Percentiles rank a stretch among this genome's conserved stretches.
These are phyloP conservation scores for Triops longicaudatus DNA, from an alignment of 1,140 invertebrate species.

Conservation along the genomic window DNA sequence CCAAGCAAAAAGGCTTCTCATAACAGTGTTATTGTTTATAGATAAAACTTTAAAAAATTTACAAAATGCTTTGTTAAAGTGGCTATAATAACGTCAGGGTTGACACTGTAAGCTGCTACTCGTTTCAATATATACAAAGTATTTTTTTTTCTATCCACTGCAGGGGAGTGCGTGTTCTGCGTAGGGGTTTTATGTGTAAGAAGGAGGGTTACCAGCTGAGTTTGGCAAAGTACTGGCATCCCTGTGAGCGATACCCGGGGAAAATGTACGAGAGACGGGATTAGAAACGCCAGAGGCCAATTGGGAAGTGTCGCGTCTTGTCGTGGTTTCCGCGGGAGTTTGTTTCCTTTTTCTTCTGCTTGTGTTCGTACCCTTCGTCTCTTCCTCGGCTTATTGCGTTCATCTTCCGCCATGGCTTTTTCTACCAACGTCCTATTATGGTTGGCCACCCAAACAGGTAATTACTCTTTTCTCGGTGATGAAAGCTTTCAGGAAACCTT, in stretches of 20 bases:
- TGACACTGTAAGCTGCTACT: no score
- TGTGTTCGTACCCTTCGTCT: not conserved
- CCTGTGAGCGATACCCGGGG: not conserved
- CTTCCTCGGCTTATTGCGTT: not conserved
- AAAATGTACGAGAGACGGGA: not conserved
- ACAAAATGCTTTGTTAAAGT: no score
- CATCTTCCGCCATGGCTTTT: not conserved
- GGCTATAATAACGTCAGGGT: no score
- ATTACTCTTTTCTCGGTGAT: not conserved
- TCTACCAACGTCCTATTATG: not conserved
- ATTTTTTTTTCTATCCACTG: no score
- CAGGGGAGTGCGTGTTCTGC: no score
- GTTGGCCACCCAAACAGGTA: constrained; percentile 7
- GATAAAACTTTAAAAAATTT: no score
- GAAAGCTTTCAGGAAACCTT: not conserved
- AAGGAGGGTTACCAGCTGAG: not conserved
- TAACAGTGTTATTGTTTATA: no score
- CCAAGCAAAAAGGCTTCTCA: no score
- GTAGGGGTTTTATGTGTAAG: no score
- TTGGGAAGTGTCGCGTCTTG: not conserved
- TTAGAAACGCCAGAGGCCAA: not conserved
- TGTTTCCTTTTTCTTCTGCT: not conserved
- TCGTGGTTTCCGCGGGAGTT: not conserved
- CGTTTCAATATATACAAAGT: no score
- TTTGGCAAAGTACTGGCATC: not conserved